Base-by-base conservation (phyloP, 2,888 invertebrate genomes). In the Gibbula magus region DNA sequence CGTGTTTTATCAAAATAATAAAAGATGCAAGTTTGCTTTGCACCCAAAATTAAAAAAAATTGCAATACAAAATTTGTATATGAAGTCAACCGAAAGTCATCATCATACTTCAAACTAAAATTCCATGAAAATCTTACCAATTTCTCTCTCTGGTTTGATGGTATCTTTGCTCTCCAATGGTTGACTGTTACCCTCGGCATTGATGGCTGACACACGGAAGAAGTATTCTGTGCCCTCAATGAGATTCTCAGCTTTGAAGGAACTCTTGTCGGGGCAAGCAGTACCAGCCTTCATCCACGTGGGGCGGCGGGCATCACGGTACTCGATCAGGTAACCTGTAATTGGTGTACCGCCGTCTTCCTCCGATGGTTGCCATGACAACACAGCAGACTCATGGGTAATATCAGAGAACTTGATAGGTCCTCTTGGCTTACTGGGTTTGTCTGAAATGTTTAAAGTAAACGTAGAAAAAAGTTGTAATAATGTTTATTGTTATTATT, bases 171-270 rank as follows among this genome's bases (percentile, higher is more conserved):
- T 81, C 56, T 89, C 97, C 75, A 97, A 97, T 0, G 98, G 96
- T 86, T 97, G 96, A 56, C 98, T 97, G 0, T 96, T 96, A 2
- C 99, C 99, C 0, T 98, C 98, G 86, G 96, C 96, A 94, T 97
- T 97, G 25, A 97, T 95, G 13, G 97, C 97, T 75, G 95, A 94
- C 0, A 97, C 97, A 22, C 97, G 94, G 95, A 97, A 97, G 91
- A 96, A 96, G 90, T 97, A 97, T 0, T 96, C 96, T 94, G 98
- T 97, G 79, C 97, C 98, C 79, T 88, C 87, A 8, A 83, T 81
- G 29, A 89, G 82, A 39, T 88, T 83, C 18, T 79, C 75, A 18
- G 83, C 82, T 29, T 75, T 85, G 79, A 83, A 86, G 29, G 81
- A 67, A 7, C 85, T 84, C 4, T 74, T 81, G 18, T 82, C 83